Evolutionary conservation across 2,888 invertebrate genomes (phyloP).

Genomic region (Microctonus hyperodae): DNA sequence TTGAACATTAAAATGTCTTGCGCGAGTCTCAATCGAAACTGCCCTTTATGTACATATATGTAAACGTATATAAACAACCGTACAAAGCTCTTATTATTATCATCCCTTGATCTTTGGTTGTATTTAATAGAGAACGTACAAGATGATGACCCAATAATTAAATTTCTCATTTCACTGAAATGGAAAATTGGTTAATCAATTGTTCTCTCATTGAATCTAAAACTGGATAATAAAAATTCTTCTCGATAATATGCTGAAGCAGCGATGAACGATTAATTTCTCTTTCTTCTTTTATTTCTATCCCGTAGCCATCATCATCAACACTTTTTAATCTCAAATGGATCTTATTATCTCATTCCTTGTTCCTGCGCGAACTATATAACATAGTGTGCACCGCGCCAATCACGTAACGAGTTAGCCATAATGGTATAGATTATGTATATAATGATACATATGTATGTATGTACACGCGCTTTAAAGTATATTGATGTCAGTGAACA

Average conservation of each 20-base stretch:
- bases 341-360: conserved; percentile 22
- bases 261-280: not conserved
- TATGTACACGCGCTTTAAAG: conserved; percentile 4
- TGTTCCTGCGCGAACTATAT: not conserved
- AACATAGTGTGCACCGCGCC: not conserved
- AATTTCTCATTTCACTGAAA: conserved; percentile 4
- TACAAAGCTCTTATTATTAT: no score
- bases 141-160: conserved; percentile 4
- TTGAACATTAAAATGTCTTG: not conserved
- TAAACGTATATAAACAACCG: no score
- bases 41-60: not conserved
- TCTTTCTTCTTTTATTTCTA: no score
- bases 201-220: conserved; percentile 2
- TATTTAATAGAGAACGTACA: no score
- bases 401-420: conserved; percentile 26
- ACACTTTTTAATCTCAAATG: conserved; percentile 24
- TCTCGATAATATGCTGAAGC: conserved; percentile 8
- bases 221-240: conserved; percentile 2
- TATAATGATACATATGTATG: not conserved
- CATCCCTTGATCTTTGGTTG: conserved; percentile 24
- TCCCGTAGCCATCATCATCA: not conserved
- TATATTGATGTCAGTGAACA: conserved; percentile 32
- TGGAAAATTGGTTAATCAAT: conserved; percentile 7
- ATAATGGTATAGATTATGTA: not conserved
- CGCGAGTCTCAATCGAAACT: not conserved